These are phyloP conservation scores for Brachypalpus laphriformis DNA, from an alignment of 2,888 invertebrate genomes.

Conservation along the genomic window DNA sequence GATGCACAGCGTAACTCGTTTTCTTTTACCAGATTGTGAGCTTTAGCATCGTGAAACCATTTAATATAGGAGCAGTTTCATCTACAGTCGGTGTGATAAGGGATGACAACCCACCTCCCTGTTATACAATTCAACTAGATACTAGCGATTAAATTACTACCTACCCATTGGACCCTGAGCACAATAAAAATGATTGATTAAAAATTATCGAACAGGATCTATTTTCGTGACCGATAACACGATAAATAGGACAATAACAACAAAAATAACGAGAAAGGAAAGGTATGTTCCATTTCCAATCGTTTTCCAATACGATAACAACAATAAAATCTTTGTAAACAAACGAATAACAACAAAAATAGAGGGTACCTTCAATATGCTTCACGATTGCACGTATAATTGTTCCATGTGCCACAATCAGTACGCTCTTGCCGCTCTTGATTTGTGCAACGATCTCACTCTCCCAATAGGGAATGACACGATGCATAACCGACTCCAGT, in stretches of 20 bases:
- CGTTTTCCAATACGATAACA: neutral
- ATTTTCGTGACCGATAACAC: neutral
- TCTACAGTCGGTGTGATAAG: too few relatives aligned
- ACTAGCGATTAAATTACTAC: too few relatives aligned
- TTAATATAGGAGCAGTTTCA: too few relatives aligned
- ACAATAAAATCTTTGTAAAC: neutral
- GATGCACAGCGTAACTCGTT: too few relatives aligned
- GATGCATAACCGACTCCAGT: constrained; percentile 90
- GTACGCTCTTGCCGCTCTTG: constrained; percentile 89
- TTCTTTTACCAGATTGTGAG: too few relatives aligned
- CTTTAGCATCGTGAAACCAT: too few relatives aligned
- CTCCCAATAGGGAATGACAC: constrained; percentile 94
- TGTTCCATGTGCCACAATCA: constrained; percentile 94
- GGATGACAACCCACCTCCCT: too few relatives aligned
- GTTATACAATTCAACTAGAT: too few relatives aligned
- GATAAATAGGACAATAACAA: neutral
- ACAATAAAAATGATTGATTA: neutral
- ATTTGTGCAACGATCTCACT: constrained; percentile 88
- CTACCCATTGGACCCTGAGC: neutral
- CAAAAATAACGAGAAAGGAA: neutral
- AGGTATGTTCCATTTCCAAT: neutral
- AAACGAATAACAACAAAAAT: neutral
- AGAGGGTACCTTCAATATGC: constrained; percentile 89
- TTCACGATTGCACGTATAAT: constrained; percentile 93
- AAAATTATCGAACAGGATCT: constrained; percentile 1